Percentiles rank a stretch among this genome's conserved stretches.
phyloP scores from a whole-genome alignment of 2,113 vertebrate species.

The Pelusios castaneus region DNA sequence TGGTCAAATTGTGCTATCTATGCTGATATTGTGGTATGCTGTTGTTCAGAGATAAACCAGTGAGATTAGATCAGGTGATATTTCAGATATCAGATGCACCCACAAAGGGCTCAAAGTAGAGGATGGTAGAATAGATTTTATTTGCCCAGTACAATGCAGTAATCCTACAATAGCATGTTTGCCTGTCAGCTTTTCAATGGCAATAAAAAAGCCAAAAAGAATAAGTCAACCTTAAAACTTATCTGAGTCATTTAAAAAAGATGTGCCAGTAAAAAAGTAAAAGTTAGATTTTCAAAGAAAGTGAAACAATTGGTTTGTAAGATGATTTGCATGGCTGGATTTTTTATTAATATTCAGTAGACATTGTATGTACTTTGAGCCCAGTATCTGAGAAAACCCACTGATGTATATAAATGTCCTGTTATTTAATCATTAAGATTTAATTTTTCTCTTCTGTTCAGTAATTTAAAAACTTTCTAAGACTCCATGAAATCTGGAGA shows the following conservation, averaged over 20 bases:
- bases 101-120: neutral
- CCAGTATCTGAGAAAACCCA: conserved; percentile 56
- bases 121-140: neutral
- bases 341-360: conserved; percentile 64
- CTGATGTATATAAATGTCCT: conserved; percentile 71
- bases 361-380: conserved; percentile 73
- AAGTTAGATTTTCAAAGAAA: conserved; percentile 59
- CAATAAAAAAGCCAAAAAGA: conserved; percentile 43
- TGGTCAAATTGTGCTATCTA: conserved; percentile 45
- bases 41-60: conserved; percentile 51
- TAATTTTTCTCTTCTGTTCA: conserved; percentile 74
- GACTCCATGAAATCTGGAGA: conserved; percentile 73
- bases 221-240: conserved; percentile 34
- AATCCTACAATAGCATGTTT: conserved; percentile 34
- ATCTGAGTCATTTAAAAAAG: conserved; percentile 46
- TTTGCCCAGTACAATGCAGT: neutral
- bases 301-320: conserved; percentile 62
- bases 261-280: conserved; percentile 60
- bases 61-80: conserved; percentile 42
- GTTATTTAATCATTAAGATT: conserved; percentile 72
- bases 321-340: conserved; percentile 78
- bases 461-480: conserved; percentile 69
- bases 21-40: conserved; percentile 64
- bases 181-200: conserved; percentile 57
- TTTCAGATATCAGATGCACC: neutral